Evolutionary conservation across 2,888 invertebrate genomes (phyloP), one percentile per base, ranked within the genome.

Genomic region (Pasiphila rectangulata): DNA sequence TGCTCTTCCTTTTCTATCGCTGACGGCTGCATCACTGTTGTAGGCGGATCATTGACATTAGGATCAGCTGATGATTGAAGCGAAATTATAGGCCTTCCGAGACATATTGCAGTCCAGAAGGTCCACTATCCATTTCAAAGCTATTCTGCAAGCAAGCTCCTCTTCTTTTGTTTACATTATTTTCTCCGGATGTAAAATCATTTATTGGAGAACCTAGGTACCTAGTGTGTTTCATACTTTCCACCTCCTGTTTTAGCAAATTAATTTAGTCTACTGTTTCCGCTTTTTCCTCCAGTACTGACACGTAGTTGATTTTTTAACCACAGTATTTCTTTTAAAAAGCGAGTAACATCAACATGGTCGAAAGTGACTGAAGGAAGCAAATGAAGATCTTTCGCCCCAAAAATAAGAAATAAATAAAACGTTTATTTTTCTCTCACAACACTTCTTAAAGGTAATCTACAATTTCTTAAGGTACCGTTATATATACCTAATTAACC

Each of bases 141-240:
- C 52, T 47, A 10, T 24, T 41, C n/a, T 34, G 42, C 10, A 52
- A n/a, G n/a, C 48, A 48, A 5, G 52, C 52, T 2, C 48, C 52
- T 38, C 48, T 7, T 19, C n/a, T 45, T n/a, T 34, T 46, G 27
- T 46, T 52, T 6, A 41, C 32, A 5, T n/a, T n/a, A n/a, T n/a
- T n/a, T n/a, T n/a, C n/a, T n/a, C n/a, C n/a, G n/a, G n/a, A n/a
- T n/a, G n/a, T n/a, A n/a, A n/a, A n/a, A n/a, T n/a, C n/a, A n/a
- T n/a, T n/a, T n/a, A n/a, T n/a, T n/a, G n/a, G n/a, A n/a, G n/a
- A n/a, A n/a, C n/a, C n/a, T 2, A 48, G 5, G 1, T 48, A 48
- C n/a, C 23, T 42, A 42, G n/a, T n/a, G n/a, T 46, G 27, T 36
- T 43, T 50, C 30, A 47, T 30, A 34, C 42, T 15, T 4, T 44